Evolutionary conservation across 2,797 vertebrate species (phyloP).

Genomic region (Knipowitschia caucasica): DNA sequence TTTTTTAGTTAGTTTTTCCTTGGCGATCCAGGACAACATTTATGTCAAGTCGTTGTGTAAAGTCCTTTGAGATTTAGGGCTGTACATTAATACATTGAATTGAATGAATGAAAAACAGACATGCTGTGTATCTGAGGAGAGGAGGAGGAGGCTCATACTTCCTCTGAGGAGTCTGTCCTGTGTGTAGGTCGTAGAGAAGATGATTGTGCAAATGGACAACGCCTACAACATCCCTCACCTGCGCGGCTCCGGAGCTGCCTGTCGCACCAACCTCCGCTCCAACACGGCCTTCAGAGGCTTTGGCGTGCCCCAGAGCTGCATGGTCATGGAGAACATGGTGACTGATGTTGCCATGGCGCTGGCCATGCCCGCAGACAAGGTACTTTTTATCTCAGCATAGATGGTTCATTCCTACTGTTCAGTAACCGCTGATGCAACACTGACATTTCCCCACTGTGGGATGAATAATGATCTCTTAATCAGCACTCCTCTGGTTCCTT

Average conservation of each 20-base stretch:
- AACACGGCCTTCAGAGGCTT: constrained; percentile 78
- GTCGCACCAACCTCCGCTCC: constrained; percentile 76
- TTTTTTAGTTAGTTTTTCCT: too few relatives aligned
- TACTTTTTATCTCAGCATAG: constrained; percentile 14
- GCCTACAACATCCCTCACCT: constrained; percentile 74
- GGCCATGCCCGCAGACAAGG: constrained; percentile 63
- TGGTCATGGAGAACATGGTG: constrained; percentile 72
- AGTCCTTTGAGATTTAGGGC: too few relatives aligned
- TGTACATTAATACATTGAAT: too few relatives aligned
- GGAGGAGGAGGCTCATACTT: too few relatives aligned
- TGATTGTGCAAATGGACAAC: constrained; percentile 70
- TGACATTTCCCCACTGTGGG: too few relatives aligned
- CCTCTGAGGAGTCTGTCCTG: constrained; percentile 64
- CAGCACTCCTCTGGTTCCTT: too few relatives aligned
- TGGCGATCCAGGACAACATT: too few relatives aligned
- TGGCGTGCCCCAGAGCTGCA: constrained; percentile 69
- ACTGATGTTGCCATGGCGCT: constrained; percentile 67
- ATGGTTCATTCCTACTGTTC: neutral
- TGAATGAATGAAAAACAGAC: too few relatives aligned
- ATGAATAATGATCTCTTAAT: too few relatives aligned
- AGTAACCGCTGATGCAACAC: neutral
- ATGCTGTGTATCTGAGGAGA: too few relatives aligned
- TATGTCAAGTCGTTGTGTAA: too few relatives aligned
- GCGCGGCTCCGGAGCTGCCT: constrained; percentile 44
- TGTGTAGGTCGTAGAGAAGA: constrained; percentile 66